These are phyloP conservation scores for Oncorhynchus keta DNA, from an alignment of 2,113 vertebrate genomes.

Conservation along the genomic window DNA sequence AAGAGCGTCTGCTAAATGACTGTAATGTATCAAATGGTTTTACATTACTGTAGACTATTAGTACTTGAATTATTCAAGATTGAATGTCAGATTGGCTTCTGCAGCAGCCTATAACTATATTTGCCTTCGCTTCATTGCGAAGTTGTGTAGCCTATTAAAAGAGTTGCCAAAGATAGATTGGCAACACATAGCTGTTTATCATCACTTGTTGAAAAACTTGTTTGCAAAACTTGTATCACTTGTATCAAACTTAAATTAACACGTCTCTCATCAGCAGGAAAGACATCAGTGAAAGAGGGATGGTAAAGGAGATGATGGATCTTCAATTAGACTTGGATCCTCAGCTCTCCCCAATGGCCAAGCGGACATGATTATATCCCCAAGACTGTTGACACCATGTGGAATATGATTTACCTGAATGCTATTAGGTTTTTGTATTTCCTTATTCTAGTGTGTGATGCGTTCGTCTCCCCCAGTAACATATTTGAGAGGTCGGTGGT, in stretches of 20 bases:
- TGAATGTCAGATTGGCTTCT: not conserved
- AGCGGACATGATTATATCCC: slow-evolving; percentile 63
- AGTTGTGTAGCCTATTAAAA: not conserved
- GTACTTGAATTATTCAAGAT: not conserved
- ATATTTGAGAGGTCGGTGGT: slow-evolving; percentile 74
- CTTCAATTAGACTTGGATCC: slow-evolving; percentile 40
- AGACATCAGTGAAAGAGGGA: slow-evolving; percentile 29
- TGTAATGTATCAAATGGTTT: too few relatives aligned
- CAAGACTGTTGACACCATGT: slow-evolving; percentile 57
- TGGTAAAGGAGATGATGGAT: slow-evolving; percentile 20
- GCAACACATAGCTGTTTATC: not conserved
- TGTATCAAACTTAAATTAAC: not conserved
- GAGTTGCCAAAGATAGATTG: not conserved
- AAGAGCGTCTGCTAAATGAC: too few relatives aligned
- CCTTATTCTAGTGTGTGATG: slow-evolving; percentile 76
- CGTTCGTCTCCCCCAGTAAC: slow-evolving; percentile 70
- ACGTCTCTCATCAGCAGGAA: slow-evolving; percentile 48
- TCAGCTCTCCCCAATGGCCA: slow-evolving; percentile 39
- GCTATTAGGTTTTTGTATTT: slow-evolving; percentile 73
- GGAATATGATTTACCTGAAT: slow-evolving; percentile 76
- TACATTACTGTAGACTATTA: not conserved
- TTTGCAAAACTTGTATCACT: too few relatives aligned
- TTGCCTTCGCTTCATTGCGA: not conserved
- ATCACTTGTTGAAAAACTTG: too few relatives aligned
- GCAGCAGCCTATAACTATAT: not conserved